These are phyloP conservation scores for Calliopum simillimum DNA, from an alignment of 2,888 invertebrate species.

Conservation along the genomic window DNA sequence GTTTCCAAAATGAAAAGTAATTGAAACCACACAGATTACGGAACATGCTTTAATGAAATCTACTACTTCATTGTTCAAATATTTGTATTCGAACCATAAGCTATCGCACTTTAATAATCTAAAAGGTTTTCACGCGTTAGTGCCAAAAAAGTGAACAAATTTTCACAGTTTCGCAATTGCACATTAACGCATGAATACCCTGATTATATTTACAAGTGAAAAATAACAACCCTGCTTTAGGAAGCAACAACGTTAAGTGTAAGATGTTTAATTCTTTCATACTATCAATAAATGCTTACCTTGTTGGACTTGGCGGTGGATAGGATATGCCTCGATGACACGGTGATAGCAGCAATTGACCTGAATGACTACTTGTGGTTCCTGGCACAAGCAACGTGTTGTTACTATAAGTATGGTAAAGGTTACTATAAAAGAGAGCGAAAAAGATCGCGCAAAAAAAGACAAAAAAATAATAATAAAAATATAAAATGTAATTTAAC, in stretches of 20 bases:
- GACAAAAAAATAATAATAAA: slow-evolving; percentile 26
- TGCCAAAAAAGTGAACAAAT: too few species aligned
- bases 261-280: not conserved
- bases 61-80: too few species aligned
- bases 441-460: slow-evolving; percentile 36
- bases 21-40: too few species aligned
- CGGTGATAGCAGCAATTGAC: slow-evolving; percentile 69
- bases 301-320: slow-evolving; percentile 82
- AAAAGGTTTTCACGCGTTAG: too few species aligned
- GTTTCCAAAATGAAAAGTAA: too few species aligned
- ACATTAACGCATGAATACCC: too few species aligned
- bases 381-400: slow-evolving; percentile 72
- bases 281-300: slow-evolving; percentile 57
- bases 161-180: too few species aligned
- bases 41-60: too few species aligned
- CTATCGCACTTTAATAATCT: too few species aligned
- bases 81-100: too few species aligned
- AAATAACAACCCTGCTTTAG: not conserved
- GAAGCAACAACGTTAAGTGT: not conserved
- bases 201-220: too few species aligned
- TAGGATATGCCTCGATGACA: slow-evolving; percentile 82
- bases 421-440: slow-evolving; percentile 54
- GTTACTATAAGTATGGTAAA: slow-evolving; percentile 68
- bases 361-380: slow-evolving; percentile 65
- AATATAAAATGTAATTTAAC: slow-evolving; percentile 23